These are phyloP conservation scores for Phalacrocorax brasilianus DNA, from an alignment of 2,113 vertebrate species.

Conservation along the genomic window DNA sequence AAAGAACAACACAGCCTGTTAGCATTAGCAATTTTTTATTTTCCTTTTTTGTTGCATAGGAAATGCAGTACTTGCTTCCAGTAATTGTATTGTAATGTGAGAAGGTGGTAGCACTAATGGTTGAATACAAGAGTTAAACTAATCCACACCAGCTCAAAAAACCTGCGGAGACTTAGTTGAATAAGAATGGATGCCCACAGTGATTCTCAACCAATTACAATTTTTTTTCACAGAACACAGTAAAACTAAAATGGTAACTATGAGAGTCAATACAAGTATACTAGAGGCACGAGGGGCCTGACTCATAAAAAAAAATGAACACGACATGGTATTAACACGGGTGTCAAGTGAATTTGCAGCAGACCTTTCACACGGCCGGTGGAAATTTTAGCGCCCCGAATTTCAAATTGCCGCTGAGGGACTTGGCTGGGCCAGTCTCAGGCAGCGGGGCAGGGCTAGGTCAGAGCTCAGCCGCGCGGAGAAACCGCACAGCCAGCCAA, in stretches of 20 bases:
- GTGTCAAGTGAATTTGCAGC: constrained; percentile 66
- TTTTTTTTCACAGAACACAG: constrained; percentile 86
- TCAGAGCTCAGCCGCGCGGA: not conserved
- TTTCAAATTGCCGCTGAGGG: not conserved
- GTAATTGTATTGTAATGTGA: constrained; percentile 94
- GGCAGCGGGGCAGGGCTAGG: not conserved
- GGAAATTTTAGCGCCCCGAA: constrained; percentile 36
- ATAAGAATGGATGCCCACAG: constrained; percentile 89
- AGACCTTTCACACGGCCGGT: constrained; percentile 53
- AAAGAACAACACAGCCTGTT: constrained; percentile 61
- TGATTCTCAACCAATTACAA: constrained; percentile 89
- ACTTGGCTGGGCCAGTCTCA: constrained; percentile 1
- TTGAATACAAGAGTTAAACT: constrained; percentile 88
- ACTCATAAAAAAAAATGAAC: constrained; percentile 78
- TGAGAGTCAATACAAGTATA: constrained; percentile 89
- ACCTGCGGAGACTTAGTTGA: constrained; percentile 87
- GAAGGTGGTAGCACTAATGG: constrained; percentile 92
- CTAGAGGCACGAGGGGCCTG: constrained; percentile 94
- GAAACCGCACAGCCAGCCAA: not conserved
- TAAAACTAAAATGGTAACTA: constrained; percentile 83
- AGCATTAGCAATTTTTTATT: constrained; percentile 99
- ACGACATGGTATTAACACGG: constrained; percentile 80
- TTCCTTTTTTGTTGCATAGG: constrained; percentile 98
- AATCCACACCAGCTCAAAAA: constrained; percentile 88
- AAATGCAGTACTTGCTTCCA: constrained; percentile 99